A percentile compares a stretch with the other conserved stretches of the same genome.
phyloP scores from a whole-genome alignment of 2,888 invertebrate species.

The Pachycephus smyrnensis region DNA sequence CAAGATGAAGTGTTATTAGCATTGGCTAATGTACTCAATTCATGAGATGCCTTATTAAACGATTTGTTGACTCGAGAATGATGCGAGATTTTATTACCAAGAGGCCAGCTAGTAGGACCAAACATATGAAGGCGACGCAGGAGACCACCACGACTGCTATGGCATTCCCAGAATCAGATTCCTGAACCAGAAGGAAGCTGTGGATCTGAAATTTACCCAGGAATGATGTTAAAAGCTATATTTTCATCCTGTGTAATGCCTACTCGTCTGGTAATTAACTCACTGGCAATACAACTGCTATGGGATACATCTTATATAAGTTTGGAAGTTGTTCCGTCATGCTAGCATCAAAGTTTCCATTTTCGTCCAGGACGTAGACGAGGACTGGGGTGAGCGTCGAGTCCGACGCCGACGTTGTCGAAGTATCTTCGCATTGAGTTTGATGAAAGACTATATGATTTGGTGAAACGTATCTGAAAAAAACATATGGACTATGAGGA shows the following conservation, averaged over 20 bases:
- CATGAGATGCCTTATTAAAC: not conserved
- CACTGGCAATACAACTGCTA: conserved; percentile 53
- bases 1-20: conserved; percentile 6
- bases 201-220: conserved; percentile 48
- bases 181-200: conserved; percentile 55
- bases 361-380: conserved; percentile 56
- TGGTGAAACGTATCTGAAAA: conserved; percentile 47
- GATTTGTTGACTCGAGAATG: not conserved
- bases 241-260: not conserved
- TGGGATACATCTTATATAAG: conserved; percentile 43
- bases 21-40: not conserved
- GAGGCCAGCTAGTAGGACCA: conserved; percentile 81
- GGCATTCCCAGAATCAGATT: conserved; percentile 67
- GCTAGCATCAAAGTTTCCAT: conserved; percentile 50
- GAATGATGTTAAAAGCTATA: not conserved
- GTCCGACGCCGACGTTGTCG: conserved; percentile 21
- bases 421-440: conserved; percentile 47
- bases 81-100: conserved; percentile 71
- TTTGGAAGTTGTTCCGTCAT: conserved; percentile 57
- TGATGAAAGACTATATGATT: conserved; percentile 54
- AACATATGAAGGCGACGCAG: conserved; percentile 82
- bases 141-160: conserved; percentile 86
- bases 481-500: not conserved
- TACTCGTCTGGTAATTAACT: conserved; percentile 31
- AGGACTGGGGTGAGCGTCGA: conserved; percentile 44